These are phyloP conservation scores for Notoglanidium macrostoma DNA, from an alignment of 2,797 vertebrate genomes.

Conservation along the genomic window DNA sequence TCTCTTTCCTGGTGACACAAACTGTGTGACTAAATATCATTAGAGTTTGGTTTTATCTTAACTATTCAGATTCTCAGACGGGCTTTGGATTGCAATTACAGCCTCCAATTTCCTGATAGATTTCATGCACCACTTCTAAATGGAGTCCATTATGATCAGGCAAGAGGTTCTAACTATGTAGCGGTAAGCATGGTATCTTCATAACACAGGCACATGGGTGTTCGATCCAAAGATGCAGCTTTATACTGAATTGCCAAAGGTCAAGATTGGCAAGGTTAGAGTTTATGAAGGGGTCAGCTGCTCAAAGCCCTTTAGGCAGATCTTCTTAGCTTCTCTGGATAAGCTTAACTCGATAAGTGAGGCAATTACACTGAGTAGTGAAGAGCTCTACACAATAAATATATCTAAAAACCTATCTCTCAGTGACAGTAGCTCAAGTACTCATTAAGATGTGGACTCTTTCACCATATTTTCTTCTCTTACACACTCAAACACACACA, in stretches of 20 bases:
- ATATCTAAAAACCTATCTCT: slow-evolving; percentile 68
- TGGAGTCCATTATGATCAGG: slow-evolving; percentile 29
- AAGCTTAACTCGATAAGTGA: slow-evolving; percentile 65
- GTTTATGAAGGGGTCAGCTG: slow-evolving; percentile 29
- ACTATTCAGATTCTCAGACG: background rate
- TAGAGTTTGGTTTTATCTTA: background rate
- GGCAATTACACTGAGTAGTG: slow-evolving; percentile 65
- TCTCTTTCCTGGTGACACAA: background rate
- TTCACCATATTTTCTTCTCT: slow-evolving; percentile 24
- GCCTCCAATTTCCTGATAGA: slow-evolving; percentile 1
- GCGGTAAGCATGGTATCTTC: slow-evolving; percentile 37
- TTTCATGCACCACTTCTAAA: slow-evolving; percentile 13
- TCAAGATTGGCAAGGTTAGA: slow-evolving; percentile 37
- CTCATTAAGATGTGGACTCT: slow-evolving; percentile 9
- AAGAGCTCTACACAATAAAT: slow-evolving; percentile 66
- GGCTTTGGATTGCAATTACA: background rate
- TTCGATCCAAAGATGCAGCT: slow-evolving; percentile 35
- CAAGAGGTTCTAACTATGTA: background rate
- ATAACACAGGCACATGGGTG: slow-evolving; percentile 25
- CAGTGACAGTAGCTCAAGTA: slow-evolving; percentile 66
- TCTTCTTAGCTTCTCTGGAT: slow-evolving; percentile 35
- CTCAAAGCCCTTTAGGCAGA: slow-evolving; percentile 36
- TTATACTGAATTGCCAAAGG: slow-evolving; percentile 49
- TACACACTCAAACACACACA: background rate
- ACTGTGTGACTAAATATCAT: background rate